These are phyloP conservation scores for Pan troglodytes DNA, from an alignment of 2,113 vertebrate genomes.

Conservation along the genomic window NHGRI_mPanTro3-v2.1_pri NC_072408.2:26859001-26859500, in stretches of 20 bases:
- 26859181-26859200: background rate
- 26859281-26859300: background rate
- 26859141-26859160: background rate
- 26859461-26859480: background rate
- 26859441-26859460: background rate
- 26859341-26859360: conserved; percentile 12
- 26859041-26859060: background rate
- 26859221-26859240: background rate
- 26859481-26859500: background rate
- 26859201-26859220: background rate
- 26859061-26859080: background rate
- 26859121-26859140: background rate
- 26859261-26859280: background rate
- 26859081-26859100: background rate
- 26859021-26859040: background rate
- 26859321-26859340: background rate
- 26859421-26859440: background rate
- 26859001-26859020: background rate
- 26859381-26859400: background rate
- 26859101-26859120: background rate
- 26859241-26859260: background rate
- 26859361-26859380: background rate
- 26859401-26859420: background rate
- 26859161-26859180: background rate
- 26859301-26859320: background rate